These are phyloP conservation scores for Crenuchus spilurus DNA, from an alignment of 2,797 vertebrate genomes.

Conservation along the genomic window DNA sequence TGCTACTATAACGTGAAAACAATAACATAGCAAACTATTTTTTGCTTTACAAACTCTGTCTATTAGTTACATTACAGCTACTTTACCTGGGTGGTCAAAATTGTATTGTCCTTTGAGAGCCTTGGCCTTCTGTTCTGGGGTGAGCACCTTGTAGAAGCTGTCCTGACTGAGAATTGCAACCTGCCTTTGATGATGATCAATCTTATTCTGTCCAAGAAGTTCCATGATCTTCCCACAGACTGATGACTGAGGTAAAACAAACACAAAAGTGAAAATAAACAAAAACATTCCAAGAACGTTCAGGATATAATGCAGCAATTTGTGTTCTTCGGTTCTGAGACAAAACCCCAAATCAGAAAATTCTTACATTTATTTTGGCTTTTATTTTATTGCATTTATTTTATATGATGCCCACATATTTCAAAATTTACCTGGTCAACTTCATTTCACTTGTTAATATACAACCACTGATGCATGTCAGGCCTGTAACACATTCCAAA, in stretches of 20 bases:
- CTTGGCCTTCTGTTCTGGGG: constrained; percentile 84
- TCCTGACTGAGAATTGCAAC: constrained; percentile 89
- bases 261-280: no score
- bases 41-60: constrained; percentile 13
- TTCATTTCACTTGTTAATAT: no score
- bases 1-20: no score
- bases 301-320: background rate
- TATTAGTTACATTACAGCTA: background rate
- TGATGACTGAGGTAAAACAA: constrained; percentile 74
- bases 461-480: no score
- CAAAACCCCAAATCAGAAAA: no score
- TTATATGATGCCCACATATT: no score
- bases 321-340: no score
- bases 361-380: no score
- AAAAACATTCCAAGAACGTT: background rate
- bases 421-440: no score
- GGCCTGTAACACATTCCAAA: no score
- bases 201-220: constrained; percentile 86
- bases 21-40: no score
- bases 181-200: constrained; percentile 85
- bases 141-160: constrained; percentile 87
- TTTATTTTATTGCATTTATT: no score
- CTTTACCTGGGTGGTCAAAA: constrained; percentile 87
- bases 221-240: constrained; percentile 88
- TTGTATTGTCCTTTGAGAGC: constrained; percentile 88